phyloP scores from a whole-genome alignment of 2,888 invertebrate species.

The Folsomia manolachei region DNA sequence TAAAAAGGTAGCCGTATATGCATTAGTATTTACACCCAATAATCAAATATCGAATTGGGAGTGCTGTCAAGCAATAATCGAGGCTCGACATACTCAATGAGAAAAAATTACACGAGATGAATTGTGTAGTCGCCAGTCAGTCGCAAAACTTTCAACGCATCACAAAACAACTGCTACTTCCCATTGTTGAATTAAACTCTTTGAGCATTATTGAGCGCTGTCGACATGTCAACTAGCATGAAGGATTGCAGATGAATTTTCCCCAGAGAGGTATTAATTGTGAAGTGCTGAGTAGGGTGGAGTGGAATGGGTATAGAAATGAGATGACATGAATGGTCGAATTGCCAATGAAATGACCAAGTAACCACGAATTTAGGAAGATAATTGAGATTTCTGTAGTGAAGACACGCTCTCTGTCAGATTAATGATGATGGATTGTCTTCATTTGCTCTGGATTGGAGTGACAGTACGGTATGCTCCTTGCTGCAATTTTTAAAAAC shows the following conservation, averaged over 20 bases:
- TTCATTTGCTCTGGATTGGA: not conserved
- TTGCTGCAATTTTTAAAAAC: not conserved
- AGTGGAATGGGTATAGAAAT: not conserved
- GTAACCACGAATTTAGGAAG: not conserved
- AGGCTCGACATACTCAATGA: too few species aligned
- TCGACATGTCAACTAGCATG: not conserved
- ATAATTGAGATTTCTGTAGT: conserved; percentile 5
- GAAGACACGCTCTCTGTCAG: not conserved
- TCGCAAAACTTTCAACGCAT: too few species aligned
- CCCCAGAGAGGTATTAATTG: not conserved
- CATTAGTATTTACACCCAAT: not conserved
- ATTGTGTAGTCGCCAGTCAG: not conserved
- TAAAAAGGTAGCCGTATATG: not conserved
- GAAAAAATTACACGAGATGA: not conserved
- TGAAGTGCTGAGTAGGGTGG: not conserved
- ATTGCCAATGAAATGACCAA: not conserved
- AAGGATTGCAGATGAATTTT: not conserved
- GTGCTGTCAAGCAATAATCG: not conserved
- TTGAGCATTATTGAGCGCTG: too few species aligned
- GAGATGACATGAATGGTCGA: not conserved
- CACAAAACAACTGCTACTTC: not conserved
- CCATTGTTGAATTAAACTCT: not conserved
- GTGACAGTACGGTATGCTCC: not conserved
- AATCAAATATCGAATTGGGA: not conserved
- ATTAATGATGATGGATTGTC: not conserved